phyloP scores from a whole-genome alignment of 2,113 vertebrate species.

The Salvator merianae region DNA sequence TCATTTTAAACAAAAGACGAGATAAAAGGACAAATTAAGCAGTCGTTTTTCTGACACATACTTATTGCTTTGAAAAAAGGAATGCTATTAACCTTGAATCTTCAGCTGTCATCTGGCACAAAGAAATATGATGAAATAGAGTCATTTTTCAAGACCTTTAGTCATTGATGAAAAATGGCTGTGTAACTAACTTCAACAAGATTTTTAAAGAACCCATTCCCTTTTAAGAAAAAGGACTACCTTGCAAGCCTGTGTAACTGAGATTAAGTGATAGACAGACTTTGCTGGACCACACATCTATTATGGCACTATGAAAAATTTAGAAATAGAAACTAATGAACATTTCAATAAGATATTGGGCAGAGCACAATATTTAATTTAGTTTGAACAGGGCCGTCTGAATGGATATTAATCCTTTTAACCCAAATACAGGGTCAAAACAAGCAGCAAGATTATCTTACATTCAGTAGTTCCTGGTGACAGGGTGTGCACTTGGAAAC shows the following conservation, averaged over 20 bases:
- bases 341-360: neutral
- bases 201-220: neutral
- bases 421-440: neutral
- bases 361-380: neutral
- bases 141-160: neutral
- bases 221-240: neutral
- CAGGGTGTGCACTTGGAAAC: no score
- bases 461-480: neutral
- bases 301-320: neutral
- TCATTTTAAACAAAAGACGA: slow-evolving; percentile 1
- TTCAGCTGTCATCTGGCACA: slow-evolving; percentile 16
- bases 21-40: slow-evolving; percentile 13
- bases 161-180: slow-evolving; percentile 13
- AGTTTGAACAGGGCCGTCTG: neutral
- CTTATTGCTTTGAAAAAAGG: neutral
- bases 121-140: neutral
- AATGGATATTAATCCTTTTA: neutral
- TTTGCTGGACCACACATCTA: neutral
- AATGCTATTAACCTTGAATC: neutral
- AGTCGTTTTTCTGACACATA: slow-evolving; percentile 12
- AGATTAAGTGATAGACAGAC: neutral
- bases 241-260: neutral
- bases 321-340: neutral
- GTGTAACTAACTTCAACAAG: slow-evolving; percentile 4
- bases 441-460: neutral